A percentile compares a stretch with the other conserved stretches of the same genome.
phyloP scores from a whole-genome alignment of 2,113 vertebrate species.

The Phalacrocorax carbo region DNA sequence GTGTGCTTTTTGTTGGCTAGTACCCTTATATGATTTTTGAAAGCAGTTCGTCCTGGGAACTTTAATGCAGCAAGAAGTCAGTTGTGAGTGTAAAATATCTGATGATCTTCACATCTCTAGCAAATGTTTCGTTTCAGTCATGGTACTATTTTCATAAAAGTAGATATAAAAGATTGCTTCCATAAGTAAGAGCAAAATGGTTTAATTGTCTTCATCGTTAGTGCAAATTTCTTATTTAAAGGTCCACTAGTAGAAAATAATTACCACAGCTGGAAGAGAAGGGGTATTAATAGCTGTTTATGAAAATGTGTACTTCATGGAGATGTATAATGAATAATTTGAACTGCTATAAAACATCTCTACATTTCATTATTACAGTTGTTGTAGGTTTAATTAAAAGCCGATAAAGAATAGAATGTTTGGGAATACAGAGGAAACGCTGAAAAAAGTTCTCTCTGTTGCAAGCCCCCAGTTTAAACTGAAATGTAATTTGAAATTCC shows the following conservation, averaged over 20 bases:
- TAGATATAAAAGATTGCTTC: not conserved
- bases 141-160: not conserved
- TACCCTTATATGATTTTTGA: not conserved
- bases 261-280: not conserved
- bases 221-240: not conserved
- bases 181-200: not conserved
- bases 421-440: not conserved
- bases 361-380: not conserved
- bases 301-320: not conserved
- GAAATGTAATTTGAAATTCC: slow-evolving; percentile 13
- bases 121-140: not conserved
- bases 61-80: not conserved
- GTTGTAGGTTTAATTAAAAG: not conserved
- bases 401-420: not conserved
- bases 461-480: not conserved
- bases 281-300: not conserved
- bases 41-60: not conserved
- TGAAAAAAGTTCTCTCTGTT: not conserved
- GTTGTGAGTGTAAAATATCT: not conserved
- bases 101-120: not conserved
- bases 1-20: not conserved
- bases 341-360: not conserved
- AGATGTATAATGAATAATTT: not conserved
- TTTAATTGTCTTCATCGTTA: not conserved
- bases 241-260: not conserved